Conservation (phyloP, 2,797 vertebrate genomes). For the Sternotherus odoratus region DNA sequence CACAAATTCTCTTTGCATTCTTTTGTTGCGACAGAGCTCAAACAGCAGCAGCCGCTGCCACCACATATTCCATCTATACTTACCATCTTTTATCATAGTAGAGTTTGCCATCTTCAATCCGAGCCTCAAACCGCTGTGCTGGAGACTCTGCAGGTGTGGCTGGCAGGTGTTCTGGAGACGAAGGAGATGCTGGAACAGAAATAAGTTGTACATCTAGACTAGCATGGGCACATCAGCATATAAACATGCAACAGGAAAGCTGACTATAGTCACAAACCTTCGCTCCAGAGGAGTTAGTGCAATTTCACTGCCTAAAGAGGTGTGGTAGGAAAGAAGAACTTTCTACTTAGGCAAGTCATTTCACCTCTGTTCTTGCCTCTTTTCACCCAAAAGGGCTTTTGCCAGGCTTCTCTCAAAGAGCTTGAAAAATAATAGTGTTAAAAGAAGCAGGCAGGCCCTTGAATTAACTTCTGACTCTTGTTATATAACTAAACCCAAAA, state of each 20-base stretch:
- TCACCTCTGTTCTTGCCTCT: not conserved
- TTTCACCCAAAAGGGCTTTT: not conserved
- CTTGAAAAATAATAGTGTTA: not conserved
- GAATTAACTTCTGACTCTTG: not conserved
- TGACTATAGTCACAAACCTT: not conserved
- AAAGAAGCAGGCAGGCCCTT: not conserved
- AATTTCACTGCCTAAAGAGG: not conserved
- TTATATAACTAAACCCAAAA: not conserved
- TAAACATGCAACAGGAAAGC: not conserved
- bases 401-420: not conserved
- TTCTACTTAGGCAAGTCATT: not conserved
- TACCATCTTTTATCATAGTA: conserved; percentile 99
- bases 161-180: conserved; percentile 94
- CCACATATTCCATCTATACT: not conserved
- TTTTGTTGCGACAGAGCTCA: not conserved
- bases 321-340: not conserved
- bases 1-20: not conserved
- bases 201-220: not conserved
- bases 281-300: not conserved
- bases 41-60: not conserved
- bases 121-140: conserved; percentile 93
- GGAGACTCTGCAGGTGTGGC: conserved; percentile 91
- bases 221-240: rapidly evolving
- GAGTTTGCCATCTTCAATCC: conserved; percentile 98
- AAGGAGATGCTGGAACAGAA: conserved; percentile 88